Evolutionary conservation across 2,113 vertebrate genomes (phyloP), one percentile per base, ranked within the genome.

Genomic region (Prunella himalayana): DNA sequence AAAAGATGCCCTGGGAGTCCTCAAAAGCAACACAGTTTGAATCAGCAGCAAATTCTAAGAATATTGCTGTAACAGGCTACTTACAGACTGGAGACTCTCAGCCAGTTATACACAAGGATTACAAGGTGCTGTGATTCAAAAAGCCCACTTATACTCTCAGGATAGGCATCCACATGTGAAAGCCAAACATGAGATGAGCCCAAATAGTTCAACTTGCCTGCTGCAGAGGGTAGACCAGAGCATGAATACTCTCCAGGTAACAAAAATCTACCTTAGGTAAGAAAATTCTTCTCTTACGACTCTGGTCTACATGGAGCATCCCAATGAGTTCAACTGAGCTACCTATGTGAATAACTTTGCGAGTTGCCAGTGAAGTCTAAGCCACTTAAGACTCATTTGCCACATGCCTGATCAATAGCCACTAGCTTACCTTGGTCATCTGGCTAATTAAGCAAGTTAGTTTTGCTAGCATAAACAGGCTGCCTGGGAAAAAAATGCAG

Each of bases 151-250:
- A 10, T 27, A 68, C 33, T 53, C 9, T 51, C 23, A 50, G 41
- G 15, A 49, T 45, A 44, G 27, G 5, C 15, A 37, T 49, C 24
- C 6, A 25, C 15, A 8, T n/a, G 23, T 47, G 30, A 64, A 76
- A 82, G 9, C 2, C 35, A 66, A 45, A 22, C 0, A 2, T 28
- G 14, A 76, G 28, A 56, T 44, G 15, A 83, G 13, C 7, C 5
- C 18, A 72, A 69, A 50, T 21, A 0, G 0, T 22, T 69, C 2
- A 5, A 79, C 18, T 2, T 11, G 25, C 15, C 19, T 47, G 6
- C 37, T 54, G 13, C 22, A 54, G 31, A 71, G 51, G 30, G 10
- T 44, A n/a, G 4, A 68, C 15, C 4, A 71, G 15, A 30, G 13
- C 51, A 54, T 2, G 2, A 24, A 14, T 23, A n/a, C 11, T 39